These are phyloP conservation scores for Ceryle rudis DNA, from an alignment of 2,797 vertebrate genomes.

Conservation along the genomic window DNA sequence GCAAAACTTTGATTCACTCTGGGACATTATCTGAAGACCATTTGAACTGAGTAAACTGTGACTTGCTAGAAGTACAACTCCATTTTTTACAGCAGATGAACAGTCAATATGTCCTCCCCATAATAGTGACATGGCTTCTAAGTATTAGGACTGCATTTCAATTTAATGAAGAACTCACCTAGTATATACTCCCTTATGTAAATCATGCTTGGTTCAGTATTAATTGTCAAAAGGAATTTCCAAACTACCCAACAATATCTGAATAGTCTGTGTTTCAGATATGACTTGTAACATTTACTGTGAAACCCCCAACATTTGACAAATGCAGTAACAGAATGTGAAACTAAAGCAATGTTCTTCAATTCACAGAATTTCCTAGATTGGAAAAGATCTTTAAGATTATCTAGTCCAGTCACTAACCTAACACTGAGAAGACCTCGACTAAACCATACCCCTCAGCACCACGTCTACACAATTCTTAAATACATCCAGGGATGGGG, in stretches of 20 bases:
- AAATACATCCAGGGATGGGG: no score
- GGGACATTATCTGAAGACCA: not conserved
- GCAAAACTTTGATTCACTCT: not conserved
- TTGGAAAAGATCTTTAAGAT: no score
- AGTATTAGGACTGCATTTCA: not conserved
- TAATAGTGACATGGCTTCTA: not conserved
- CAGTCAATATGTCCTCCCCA: not conserved
- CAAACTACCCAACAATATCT: not conserved
- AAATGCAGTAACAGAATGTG: not conserved
- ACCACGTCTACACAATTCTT: no score
- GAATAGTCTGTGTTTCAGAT: not conserved
- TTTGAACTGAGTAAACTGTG: not conserved
- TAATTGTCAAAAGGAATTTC: not conserved
- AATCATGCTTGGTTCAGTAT: not conserved
- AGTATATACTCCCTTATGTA: not conserved
- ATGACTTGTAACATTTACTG: not conserved
- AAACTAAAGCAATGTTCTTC: slow-evolving; percentile 4
- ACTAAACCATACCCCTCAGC: no score
- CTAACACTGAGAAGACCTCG: no score
- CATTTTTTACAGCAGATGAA: not conserved
- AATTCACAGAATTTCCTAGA: no score
- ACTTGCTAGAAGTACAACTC: not conserved
- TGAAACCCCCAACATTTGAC: not conserved
- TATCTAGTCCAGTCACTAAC: no score
- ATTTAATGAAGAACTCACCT: not conserved